Evolutionary conservation across 2,113 vertebrate genomes (phyloP).

Genomic region (Anarhynchus alexandrinus): DNA sequence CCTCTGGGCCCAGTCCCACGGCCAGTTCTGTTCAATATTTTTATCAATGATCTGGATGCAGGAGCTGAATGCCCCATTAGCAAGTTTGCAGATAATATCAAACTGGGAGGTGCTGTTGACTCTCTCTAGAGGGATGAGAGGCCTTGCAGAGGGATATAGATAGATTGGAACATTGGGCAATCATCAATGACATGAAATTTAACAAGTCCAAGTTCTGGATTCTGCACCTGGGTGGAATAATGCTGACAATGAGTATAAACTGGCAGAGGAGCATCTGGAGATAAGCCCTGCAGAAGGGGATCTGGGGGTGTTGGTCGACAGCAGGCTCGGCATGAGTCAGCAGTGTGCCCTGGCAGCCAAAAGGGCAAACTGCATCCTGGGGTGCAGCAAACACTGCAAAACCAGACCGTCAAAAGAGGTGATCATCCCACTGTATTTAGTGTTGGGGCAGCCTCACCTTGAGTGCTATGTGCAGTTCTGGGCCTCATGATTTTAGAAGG

Average conservation of each 20-base stretch:
- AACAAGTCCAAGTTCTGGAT: neutral
- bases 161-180: neutral
- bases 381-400: neutral
- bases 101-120: neutral
- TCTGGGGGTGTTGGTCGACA: neutral
- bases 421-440: fast-evolving
- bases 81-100: neutral
- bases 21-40: neutral
- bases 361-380: neutral
- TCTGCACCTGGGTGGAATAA: neutral
- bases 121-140: neutral
- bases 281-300: neutral
- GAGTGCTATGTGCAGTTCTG: neutral
- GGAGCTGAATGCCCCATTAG: neutral
- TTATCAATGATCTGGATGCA: neutral
- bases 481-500: neutral
- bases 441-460: fast-evolving
- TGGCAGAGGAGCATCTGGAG: neutral
- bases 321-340: too few species aligned
- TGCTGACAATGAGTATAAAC: fast-evolving
- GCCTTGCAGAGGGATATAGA: neutral
- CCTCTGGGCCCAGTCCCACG: neutral
- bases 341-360: neutral
- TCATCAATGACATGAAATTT: neutral
- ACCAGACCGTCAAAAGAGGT: neutral